Base-by-base conservation (phyloP, 2,797 vertebrate genomes). In the Valencia hispanica region DNA sequence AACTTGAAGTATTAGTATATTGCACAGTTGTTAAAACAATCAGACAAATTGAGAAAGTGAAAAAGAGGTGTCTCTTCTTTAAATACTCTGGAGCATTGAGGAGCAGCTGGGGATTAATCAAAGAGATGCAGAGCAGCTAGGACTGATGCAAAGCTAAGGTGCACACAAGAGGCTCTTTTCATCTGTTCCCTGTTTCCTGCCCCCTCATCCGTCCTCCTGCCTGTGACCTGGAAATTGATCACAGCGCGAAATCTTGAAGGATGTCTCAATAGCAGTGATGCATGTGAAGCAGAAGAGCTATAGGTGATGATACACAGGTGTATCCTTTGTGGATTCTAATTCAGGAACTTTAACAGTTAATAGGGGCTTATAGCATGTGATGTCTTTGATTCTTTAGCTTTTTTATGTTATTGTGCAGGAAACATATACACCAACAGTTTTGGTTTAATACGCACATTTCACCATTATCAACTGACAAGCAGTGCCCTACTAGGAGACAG, bases 91-190 rank as follows among this genome's bases (percentile, higher is more conserved):
- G 48, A 79, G 55, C 47, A 73, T 79, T 48, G 18, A 75, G 77
- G 47, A 55, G 73, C 79, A 88, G 70, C 66, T 79, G 63, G 43
- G 75, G 50, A 80, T 65, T 71, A 78, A 79, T 86, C 78, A 80
- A 68, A 55, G 72, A 72, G 66, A 75, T 65, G 51, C 55, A 75
- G 65, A 81, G 45, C 79, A 84, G 75, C 74, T 75, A 68, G 48
- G 59, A 36, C 72, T 69, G n/a, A 71, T 68, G 53, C 45, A 25
- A 70, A 73, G 18, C 51, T 66, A 45, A 36, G 50, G 14, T 14
- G 69, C 45, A 57, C 50, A 77, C 25, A 59, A 70, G 32, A 41
- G 75, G 75, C 68, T 66, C 36, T 45, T 55, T 51, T 72, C 36
- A 55, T 72, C 36, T 65, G 71, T 73, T 73, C 68, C 32, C 27